Evolutionary conservation across 2,888 invertebrate species (phyloP).

Genomic region (Tridacna crocea): DNA sequence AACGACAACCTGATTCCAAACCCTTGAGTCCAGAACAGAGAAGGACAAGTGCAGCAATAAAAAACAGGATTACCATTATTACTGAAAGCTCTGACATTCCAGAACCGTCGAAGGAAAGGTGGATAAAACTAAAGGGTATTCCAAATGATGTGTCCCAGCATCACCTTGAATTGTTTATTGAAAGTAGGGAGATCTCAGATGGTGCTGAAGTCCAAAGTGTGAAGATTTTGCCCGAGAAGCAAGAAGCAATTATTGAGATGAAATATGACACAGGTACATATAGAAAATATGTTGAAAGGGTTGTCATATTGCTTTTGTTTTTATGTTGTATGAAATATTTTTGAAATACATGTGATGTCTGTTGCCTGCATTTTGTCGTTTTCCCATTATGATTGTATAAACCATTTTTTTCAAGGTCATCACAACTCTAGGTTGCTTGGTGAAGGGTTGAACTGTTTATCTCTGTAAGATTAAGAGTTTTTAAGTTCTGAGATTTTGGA

Average conservation of each 20-base stretch:
- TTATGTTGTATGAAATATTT: no score
- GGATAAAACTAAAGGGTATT: constrained; percentile 17
- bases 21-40: not conserved
- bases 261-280: constrained; percentile 11
- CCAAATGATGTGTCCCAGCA: not conserved
- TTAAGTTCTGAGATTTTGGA: no score
- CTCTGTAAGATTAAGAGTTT: no score
- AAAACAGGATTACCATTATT: not conserved
- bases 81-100: not conserved
- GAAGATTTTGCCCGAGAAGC: not conserved
- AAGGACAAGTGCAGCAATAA: not conserved
- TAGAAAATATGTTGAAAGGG: not conserved
- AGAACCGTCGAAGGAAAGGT: not conserved
- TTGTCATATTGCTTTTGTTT: no score
- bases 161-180: constrained; percentile 10
- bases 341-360: no score
- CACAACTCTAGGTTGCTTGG: no score
- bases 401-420: no score
- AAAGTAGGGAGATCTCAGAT: constrained; percentile 7
- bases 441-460: no score
- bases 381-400: no score
- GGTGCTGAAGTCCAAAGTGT: not conserved
- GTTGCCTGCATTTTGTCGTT: no score
- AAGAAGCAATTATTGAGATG: constrained; percentile 16
- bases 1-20: not conserved